Conservation (phyloP, 2,113 vertebrate species). For the Scatophagus argus region DNA sequence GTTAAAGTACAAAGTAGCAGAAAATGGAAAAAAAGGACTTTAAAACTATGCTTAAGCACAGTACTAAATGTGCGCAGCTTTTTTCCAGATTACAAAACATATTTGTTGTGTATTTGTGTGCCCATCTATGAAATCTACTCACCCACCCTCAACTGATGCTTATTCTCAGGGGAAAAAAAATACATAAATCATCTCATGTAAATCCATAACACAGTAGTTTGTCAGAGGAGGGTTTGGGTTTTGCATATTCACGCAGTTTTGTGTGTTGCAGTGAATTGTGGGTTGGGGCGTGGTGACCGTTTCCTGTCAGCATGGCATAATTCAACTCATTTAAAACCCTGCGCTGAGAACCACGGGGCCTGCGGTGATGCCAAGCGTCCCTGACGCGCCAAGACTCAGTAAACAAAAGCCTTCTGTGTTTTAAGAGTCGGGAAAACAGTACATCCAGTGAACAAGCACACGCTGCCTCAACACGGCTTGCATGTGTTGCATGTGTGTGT, state of each 20-base stretch:
- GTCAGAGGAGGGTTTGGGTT: slow-evolving; percentile 13
- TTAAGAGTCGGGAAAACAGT: slow-evolving; percentile 51
- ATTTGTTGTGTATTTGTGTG: background rate
- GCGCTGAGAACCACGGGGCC: slow-evolving; percentile 64
- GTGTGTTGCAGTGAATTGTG: slow-evolving; percentile 50
- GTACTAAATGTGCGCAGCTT: background rate
- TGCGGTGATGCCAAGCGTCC: slow-evolving; percentile 57
- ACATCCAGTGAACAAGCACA: slow-evolving; percentile 43
- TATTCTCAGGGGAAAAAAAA: slow-evolving; percentile 15
- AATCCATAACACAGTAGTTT: slow-evolving; percentile 7
- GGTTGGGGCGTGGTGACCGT: slow-evolving; percentile 43
- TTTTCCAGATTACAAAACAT: background rate
- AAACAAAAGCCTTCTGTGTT: slow-evolving; percentile 81
- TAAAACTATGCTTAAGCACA: background rate
- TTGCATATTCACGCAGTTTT: slow-evolving; percentile 48
- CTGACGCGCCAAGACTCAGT: slow-evolving; percentile 56
- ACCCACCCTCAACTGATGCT: slow-evolving; percentile 3
- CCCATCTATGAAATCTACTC: slow-evolving; percentile 1
- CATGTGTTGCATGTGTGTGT: no score
- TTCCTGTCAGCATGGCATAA: slow-evolving; percentile 71
- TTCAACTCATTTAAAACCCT: slow-evolving; percentile 65
- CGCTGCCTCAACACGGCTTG: slow-evolving; percentile 10
- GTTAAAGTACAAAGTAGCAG: background rate
- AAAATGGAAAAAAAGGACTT: background rate
- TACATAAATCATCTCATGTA: background rate